These are phyloP conservation scores for Tiliacea aurago DNA, from an alignment of 2,888 invertebrate species.

Conservation along the genomic window DNA sequence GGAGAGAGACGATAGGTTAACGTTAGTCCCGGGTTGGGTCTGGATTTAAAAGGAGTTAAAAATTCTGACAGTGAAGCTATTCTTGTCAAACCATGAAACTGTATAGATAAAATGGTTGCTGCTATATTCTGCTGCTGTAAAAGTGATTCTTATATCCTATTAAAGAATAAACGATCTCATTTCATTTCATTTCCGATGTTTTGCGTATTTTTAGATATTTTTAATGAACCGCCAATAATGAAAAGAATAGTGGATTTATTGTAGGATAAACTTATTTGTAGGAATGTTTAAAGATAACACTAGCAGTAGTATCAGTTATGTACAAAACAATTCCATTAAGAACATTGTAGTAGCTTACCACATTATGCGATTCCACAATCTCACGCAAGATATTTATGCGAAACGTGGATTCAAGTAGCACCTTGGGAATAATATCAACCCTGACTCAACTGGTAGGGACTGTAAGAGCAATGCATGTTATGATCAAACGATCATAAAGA, in stretches of 20 bases:
- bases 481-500: slow-evolving; percentile 12
- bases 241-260: not conserved
- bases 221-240: not conserved
- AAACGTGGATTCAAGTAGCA: slow-evolving; percentile 23
- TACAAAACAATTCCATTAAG: slow-evolving; percentile 1
- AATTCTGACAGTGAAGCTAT: not conserved
- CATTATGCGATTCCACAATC: slow-evolving; percentile 17
- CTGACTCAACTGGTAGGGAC: not conserved
- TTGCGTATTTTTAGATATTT: not conserved
- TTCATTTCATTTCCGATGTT: too few relatives aligned
- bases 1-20: not conserved
- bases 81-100: not conserved
- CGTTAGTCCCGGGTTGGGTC: not conserved
- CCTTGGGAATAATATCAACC: slow-evolving; percentile 30
- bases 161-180: too few relatives aligned
- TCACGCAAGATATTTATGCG: slow-evolving; percentile 23
- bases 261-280: not conserved
- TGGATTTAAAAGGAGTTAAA: not conserved
- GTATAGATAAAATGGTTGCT: not conserved
- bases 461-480: not conserved
- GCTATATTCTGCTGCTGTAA: too few relatives aligned
- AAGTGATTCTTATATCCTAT: too few relatives aligned
- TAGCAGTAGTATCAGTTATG: not conserved
- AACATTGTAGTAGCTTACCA: slow-evolving; percentile 5
- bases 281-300: too few relatives aligned